Evolutionary conservation across 2,113 vertebrate species (phyloP).

Genomic region (Plecturocebus donacophilus): DNA sequence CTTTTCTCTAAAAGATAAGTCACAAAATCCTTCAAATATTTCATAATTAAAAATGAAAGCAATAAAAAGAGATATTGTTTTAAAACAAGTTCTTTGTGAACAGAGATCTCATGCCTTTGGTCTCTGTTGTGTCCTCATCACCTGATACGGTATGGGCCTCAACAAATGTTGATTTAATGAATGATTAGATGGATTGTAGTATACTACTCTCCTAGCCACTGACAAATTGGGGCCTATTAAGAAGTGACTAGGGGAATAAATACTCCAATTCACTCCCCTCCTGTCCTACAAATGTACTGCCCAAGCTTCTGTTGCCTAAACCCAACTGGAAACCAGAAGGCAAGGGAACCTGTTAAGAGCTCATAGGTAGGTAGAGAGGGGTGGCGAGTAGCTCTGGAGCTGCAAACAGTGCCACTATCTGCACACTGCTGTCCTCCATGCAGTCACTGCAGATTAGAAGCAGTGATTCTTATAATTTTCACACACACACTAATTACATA

Average conservation of each 20-base stretch:
- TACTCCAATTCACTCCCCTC: not conserved
- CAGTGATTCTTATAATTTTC: not conserved
- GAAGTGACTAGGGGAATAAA: not conserved
- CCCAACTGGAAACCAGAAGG: not conserved
- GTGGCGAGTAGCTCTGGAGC: not conserved
- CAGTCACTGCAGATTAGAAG: not conserved
- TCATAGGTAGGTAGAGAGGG: not conserved
- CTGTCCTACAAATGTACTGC: not conserved
- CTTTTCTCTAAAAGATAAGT: not conserved
- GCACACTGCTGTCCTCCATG: not conserved
- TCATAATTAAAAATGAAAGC: slow-evolving; percentile 24
- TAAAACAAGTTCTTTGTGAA: not conserved
- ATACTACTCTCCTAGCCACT: not conserved
- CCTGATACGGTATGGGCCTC: not conserved
- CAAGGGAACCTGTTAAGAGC: not conserved
- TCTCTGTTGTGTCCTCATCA: not conserved
- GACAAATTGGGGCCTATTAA: not conserved
- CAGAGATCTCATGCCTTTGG: not conserved
- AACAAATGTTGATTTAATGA: not conserved
- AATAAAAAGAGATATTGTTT: not conserved
- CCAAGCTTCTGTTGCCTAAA: not conserved
- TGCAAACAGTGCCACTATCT: not conserved
- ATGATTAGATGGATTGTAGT: not conserved
- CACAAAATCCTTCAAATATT: not conserved
- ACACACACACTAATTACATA: not conserved